These are phyloP conservation scores for Orthonevra nobilis DNA, from an alignment of 2,888 invertebrate species.

Conservation along the genomic window DNA sequence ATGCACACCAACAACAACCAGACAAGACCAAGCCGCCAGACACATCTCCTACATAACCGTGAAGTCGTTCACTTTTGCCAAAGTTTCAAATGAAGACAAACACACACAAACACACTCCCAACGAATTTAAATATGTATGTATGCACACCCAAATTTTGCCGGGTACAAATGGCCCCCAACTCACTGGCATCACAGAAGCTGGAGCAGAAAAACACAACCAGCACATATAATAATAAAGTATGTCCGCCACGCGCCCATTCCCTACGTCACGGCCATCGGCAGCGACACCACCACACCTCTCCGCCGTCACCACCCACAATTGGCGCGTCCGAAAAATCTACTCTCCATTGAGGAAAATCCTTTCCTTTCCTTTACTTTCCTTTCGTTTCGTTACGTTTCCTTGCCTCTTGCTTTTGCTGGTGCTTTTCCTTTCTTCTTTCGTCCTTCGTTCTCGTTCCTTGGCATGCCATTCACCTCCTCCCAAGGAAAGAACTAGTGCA, in stretches of 20 bases:
- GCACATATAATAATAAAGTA: constrained; percentile 68
- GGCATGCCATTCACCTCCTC: constrained; percentile 55
- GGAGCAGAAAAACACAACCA: constrained; percentile 16
- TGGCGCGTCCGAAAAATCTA: constrained; percentile 63
- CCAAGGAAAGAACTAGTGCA: constrained; percentile 69
- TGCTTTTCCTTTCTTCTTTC: constrained; percentile 62
- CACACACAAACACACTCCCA: constrained; percentile 33
- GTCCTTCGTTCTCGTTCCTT: constrained; percentile 65
- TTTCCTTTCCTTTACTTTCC: constrained; percentile 51
- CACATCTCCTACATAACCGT: constrained; percentile 36
- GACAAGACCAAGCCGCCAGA: constrained; percentile 12
- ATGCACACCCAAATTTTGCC: constrained; percentile 66
- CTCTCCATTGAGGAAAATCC: constrained; percentile 66
- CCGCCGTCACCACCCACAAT: constrained; percentile 25
- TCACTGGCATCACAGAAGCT: not conserved
- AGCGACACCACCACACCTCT: not conserved
- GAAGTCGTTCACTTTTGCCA: constrained; percentile 65
- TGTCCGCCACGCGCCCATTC: constrained; percentile 58
- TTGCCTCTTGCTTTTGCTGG: constrained; percentile 56
- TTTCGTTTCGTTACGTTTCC: constrained; percentile 59
- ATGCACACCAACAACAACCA: constrained; percentile 10
- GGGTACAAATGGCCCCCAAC: constrained; percentile 37
- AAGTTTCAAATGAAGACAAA: constrained; percentile 65
- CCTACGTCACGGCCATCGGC: constrained; percentile 4
- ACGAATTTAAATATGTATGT: constrained; percentile 63